phyloP scores from a whole-genome alignment of 2,113 vertebrate genomes.

The Pavo muticus region DNA sequence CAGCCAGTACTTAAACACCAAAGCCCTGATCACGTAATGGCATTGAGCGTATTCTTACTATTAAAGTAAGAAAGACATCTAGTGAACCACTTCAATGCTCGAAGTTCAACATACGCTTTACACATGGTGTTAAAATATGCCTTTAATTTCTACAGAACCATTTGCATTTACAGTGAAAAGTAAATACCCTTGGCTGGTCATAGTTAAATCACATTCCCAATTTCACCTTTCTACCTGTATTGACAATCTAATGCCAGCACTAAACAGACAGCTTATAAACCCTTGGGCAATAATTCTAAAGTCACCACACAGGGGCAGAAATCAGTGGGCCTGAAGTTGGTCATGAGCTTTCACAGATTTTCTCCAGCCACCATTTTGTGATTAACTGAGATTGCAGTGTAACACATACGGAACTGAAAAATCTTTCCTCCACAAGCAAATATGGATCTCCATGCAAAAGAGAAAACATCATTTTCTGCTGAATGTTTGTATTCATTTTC shows the following conservation, averaged over 20 bases:
- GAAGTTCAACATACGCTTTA: not conserved
- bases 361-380: constrained; percentile 47
- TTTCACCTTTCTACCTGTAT: not conserved
- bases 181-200: accelerated
- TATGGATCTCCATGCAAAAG: not conserved
- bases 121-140: not conserved
- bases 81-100: accelerated
- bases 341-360: not conserved
- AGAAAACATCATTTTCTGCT: not conserved
- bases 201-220: not conserved
- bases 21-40: not conserved
- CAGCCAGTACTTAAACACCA: not conserved
- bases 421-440: not conserved
- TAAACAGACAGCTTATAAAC: not conserved
- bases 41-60: accelerated
- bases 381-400: not conserved
- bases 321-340: not conserved
- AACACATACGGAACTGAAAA: not conserved
- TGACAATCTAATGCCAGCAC: not conserved
- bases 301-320: not conserved
- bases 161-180: not conserved
- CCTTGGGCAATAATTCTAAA: not conserved
- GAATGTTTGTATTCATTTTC: not conserved
- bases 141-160: not conserved
- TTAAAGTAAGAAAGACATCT: not conserved